A percentile compares a stretch with the other conserved stretches of the same genome.
Conservation (phyloP, 2,888 invertebrate species). For the Calliphora vomitoria region DNA sequence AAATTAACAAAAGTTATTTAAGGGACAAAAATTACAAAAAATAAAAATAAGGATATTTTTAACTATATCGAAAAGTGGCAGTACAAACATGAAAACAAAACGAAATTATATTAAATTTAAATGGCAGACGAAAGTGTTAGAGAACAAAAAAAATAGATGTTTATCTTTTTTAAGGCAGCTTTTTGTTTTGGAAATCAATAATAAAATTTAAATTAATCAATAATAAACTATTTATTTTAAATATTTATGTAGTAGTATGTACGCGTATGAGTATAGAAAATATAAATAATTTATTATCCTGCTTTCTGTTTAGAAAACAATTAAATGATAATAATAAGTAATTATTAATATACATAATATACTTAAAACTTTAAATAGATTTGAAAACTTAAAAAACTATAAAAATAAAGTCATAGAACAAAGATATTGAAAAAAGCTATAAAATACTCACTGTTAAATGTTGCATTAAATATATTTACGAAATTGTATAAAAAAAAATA, state of each 20-base stretch:
- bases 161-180: conserved; percentile 56
- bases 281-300: neutral
- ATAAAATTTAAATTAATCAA: conserved; percentile 23
- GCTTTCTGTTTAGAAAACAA: neutral
- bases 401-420: conserved; percentile 46
- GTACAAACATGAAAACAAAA: conserved; percentile 22
- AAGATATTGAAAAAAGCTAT: conserved; percentile 44
- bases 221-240: conserved; percentile 21
- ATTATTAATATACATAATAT: conserved; percentile 33
- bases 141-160: conserved; percentile 5
- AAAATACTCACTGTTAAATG: conserved; percentile 66
- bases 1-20: conserved; percentile 12
- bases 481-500: conserved; percentile 5
- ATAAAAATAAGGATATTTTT: neutral
- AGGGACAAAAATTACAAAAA: conserved; percentile 6
- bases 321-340: conserved; percentile 21
- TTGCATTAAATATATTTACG: conserved; percentile 22
- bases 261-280: neutral
- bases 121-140: conserved; percentile 34
- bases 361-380: conserved; percentile 36
- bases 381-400: conserved; percentile 58
- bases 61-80: conserved; percentile 47
- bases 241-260: neutral
- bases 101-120: conserved; percentile 16
- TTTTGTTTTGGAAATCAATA: conserved; percentile 37